A percentile compares a stretch with the other conserved stretches of the same genome.
These are phyloP conservation scores for Botia almorhae DNA, from an alignment of 2,797 vertebrate species.

Conservation along the genomic window DNA sequence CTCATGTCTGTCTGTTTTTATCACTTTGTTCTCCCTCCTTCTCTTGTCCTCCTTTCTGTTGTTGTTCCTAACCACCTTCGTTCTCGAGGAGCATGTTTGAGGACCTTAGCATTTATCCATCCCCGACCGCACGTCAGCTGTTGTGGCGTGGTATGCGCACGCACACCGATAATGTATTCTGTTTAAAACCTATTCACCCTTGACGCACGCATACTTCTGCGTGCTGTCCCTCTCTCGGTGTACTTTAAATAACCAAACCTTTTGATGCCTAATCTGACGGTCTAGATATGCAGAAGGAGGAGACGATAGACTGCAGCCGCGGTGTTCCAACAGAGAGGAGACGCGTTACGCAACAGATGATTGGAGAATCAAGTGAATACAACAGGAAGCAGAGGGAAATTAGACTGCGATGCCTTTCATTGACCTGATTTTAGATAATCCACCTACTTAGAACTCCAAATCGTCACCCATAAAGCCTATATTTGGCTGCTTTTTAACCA, in stretches of 20 bases:
- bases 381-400: constrained; percentile 54
- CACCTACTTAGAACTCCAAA: constrained; percentile 74
- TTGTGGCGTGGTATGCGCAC: constrained; percentile 14
- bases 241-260: constrained; percentile 52
- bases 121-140: constrained; percentile 22
- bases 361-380: constrained; percentile 52
- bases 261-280: constrained; percentile 51
- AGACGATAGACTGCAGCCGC: constrained; percentile 38
- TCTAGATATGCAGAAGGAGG: constrained; percentile 33
- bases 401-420: constrained; percentile 69
- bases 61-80: constrained; percentile 33
- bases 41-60: constrained; percentile 36
- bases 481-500: constrained; percentile 63
- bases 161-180: constrained; percentile 31
- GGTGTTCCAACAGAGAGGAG: constrained; percentile 43
- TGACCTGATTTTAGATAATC: constrained; percentile 79
- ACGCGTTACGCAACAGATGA: constrained; percentile 47
- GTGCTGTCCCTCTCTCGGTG: constrained; percentile 16
- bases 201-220: constrained; percentile 14
- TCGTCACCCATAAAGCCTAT: constrained; percentile 73
- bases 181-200: constrained; percentile 37
- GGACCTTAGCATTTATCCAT: constrained; percentile 35
- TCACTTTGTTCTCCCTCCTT: constrained; percentile 31
- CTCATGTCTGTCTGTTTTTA: constrained; percentile 36
- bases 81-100: constrained; percentile 9